Percentiles rank a stretch among this genome's conserved stretches.
These are phyloP conservation scores for Dissostichus mawsoni DNA, from an alignment of 2,113 vertebrate genomes.

Conservation along the genomic window DNA sequence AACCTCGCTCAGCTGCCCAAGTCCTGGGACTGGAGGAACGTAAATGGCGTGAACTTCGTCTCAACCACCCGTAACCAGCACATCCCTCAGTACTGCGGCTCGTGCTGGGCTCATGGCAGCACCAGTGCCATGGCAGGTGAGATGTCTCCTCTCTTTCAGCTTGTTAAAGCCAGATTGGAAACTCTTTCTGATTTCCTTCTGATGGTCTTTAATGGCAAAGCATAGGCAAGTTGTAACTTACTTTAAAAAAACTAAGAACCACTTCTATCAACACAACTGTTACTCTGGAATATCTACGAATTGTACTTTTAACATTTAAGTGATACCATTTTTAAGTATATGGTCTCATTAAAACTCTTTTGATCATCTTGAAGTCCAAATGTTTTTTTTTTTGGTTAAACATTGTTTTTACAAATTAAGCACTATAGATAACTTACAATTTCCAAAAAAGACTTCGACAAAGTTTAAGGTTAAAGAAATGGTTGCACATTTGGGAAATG, in stretches of 20 bases:
- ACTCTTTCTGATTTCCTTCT: background rate
- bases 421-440: too few species aligned
- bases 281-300: background rate
- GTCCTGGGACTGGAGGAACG: conserved; percentile 92
- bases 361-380: too few species aligned
- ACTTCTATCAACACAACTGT: too few species aligned
- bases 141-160: background rate
- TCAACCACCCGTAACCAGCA: conserved; percentile 93
- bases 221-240: background rate
- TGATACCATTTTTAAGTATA: too few species aligned
- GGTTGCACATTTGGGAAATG: too few species aligned
- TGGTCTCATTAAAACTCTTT: too few species aligned
- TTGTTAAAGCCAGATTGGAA: background rate
- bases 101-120: conserved; percentile 93
- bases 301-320: background rate
- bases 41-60: conserved; percentile 86
- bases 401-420: too few species aligned
- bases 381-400: too few species aligned
- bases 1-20: conserved; percentile 76
- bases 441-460: too few species aligned
- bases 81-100: conserved; percentile 94
- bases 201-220: background rate
- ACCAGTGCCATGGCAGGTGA: conserved; percentile 92
- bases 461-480: too few species aligned
- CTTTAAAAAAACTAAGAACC: background rate